phyloP scores from a whole-genome alignment of 2,113 vertebrate species.

The Odontophorus gujanensis region DNA sequence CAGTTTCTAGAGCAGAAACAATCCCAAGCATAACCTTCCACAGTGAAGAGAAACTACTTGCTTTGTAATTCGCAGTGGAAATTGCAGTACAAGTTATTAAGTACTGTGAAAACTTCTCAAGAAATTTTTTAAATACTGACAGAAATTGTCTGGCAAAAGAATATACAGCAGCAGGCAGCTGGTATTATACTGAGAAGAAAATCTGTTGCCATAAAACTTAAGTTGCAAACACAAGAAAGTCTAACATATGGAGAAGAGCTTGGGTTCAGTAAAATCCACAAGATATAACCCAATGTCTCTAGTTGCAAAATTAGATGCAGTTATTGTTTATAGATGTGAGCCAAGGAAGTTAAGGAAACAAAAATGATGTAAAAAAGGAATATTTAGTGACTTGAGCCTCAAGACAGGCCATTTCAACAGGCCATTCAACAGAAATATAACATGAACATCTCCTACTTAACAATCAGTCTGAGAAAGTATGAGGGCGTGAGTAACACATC shows the following conservation, averaged over 20 bases:
- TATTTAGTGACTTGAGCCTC: not conserved
- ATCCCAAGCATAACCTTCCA: not conserved
- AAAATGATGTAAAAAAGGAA: not conserved
- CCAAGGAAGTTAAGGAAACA: not conserved
- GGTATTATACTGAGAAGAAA: not conserved
- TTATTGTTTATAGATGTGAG: not conserved
- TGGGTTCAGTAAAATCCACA: not conserved
- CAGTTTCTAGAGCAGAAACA: not conserved
- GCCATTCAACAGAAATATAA: too few relatives aligned
- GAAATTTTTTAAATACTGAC: not conserved
- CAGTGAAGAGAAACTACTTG: not conserved
- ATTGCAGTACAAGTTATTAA: not conserved
- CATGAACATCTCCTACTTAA: not conserved
- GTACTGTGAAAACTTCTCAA: not conserved
- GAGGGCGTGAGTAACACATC: not conserved
- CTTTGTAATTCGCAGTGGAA: constrained; percentile 30
- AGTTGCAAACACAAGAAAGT: not conserved
- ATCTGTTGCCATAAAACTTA: not conserved
- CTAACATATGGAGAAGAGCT: not conserved
- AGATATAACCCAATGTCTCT: not conserved
- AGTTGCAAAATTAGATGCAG: not conserved
- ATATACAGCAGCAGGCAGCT: not conserved
- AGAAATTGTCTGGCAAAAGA: not conserved
- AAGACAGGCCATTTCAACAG: not conserved
- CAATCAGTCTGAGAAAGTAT: not conserved